Evolutionary conservation across 2,113 vertebrate genomes (phyloP).

Genomic region (Heterotilapia buettikoferi): DNA sequence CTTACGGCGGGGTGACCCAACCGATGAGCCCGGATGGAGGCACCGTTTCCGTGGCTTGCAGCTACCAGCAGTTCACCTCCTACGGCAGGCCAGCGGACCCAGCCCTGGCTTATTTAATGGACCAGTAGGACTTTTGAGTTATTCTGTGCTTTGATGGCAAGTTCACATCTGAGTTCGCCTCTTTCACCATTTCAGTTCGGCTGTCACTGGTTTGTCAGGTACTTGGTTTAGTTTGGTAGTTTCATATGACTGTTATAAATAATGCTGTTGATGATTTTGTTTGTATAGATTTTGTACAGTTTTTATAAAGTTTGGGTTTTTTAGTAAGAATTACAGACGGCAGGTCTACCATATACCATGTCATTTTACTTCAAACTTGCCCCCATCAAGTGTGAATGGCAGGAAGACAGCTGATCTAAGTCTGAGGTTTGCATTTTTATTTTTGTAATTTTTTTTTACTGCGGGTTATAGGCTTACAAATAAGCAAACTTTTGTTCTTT

Average conservation of each 20-base stretch:
- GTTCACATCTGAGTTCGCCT: background rate
- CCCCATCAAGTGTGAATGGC: background rate
- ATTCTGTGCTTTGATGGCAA: background rate
- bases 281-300: background rate
- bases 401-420: background rate
- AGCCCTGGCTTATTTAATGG: conserved; percentile 11
- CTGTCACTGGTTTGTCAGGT: background rate
- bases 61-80: conserved; percentile 44
- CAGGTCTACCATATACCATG: background rate
- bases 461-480: background rate
- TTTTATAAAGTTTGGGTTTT: background rate
- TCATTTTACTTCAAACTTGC: background rate
- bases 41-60: conserved; percentile 28
- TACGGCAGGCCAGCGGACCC: conserved; percentile 32
- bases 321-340: background rate
- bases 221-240: background rate
- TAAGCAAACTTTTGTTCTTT: background rate
- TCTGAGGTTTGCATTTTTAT: background rate
- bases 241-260: background rate
- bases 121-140: background rate
- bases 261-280: background rate
- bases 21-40: conserved; percentile 56
- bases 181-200: conserved; percentile 9
- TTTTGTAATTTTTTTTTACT: background rate
- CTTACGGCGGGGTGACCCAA: conserved; percentile 50